Evolutionary conservation across 2,888 invertebrate species (phyloP).

Genomic region (Chloroclysta siterata): DNA sequence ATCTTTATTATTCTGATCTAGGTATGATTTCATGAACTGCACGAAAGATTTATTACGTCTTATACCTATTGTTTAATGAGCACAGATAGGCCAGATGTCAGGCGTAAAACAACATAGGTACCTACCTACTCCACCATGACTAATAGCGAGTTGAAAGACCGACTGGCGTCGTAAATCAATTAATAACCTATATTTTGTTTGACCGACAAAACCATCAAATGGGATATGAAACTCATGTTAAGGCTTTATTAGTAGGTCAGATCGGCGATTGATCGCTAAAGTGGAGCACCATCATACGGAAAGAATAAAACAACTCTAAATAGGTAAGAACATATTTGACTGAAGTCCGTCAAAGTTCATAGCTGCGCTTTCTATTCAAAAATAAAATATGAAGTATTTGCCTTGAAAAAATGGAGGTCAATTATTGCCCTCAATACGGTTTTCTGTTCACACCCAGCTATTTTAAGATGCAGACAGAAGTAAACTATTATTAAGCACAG

Average conservation of each 20-base stretch:
- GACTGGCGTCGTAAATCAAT: conserved; percentile 54
- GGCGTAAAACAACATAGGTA: conserved; percentile 40
- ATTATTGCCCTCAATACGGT: neutral
- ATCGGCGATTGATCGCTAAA: conserved; percentile 55
- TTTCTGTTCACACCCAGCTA: neutral
- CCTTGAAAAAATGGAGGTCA: too few species aligned
- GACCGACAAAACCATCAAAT: conserved; percentile 44
- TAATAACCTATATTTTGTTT: conserved; percentile 46
- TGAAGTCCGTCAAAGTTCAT: too few species aligned
- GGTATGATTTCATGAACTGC: neutral
- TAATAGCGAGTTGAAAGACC: conserved; percentile 41
- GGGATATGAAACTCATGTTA: conserved; percentile 42
- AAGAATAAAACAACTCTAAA: conserved; percentile 49
- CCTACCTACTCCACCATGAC: conserved; percentile 10
- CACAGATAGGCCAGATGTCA: conserved; percentile 55
- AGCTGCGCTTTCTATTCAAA: too few species aligned
- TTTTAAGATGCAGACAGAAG: neutral
- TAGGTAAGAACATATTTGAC: conserved; percentile 46
- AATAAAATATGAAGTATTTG: too few species aligned
- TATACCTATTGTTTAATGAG: conserved; percentile 39
- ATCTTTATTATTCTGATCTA: neutral
- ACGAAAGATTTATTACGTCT: conserved; percentile 50
- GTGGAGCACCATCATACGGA: conserved; percentile 61
- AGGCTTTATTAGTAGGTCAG: conserved; percentile 57
- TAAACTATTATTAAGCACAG: conserved; percentile 12